Evolutionary conservation across 2,888 invertebrate genomes (phyloP).

Genomic region (Epinotia ramella): DNA sequence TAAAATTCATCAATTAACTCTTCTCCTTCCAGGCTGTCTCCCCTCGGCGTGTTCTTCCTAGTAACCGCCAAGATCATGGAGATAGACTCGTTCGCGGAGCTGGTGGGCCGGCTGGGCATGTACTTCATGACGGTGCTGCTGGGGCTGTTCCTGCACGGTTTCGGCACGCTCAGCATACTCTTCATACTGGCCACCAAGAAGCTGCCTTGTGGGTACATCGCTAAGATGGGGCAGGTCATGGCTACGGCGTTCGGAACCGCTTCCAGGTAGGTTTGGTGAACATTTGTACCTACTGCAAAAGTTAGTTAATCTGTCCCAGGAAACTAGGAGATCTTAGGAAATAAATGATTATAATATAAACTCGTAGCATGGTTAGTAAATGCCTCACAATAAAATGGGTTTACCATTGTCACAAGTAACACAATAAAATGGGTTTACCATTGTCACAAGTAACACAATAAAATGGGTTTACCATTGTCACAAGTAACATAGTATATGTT

Average conservation of each 20-base stretch:
- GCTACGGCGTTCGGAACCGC: constrained; percentile 98
- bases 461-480: too few species aligned
- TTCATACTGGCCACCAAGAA: constrained; percentile 93
- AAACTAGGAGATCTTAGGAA: too few species aligned
- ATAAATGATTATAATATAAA: too few species aligned
- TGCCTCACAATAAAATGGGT: too few species aligned
- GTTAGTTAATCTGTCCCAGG: too few species aligned
- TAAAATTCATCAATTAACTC: too few species aligned
- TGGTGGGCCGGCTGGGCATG: constrained; percentile 94
- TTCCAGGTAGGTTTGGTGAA: constrained; percentile 87
- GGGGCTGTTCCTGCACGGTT: constrained; percentile 96
- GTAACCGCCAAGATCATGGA: constrained; percentile 96
- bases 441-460: too few species aligned
- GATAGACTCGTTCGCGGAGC: constrained; percentile 93
- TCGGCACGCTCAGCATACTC: constrained; percentile 94
- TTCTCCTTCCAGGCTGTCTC: constrained; percentile 90
- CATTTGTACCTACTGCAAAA: background rate
- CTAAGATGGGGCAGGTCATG: constrained; percentile 94
- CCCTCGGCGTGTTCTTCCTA: constrained; percentile 94
- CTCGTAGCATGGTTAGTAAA: too few species aligned
- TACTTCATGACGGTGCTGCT: constrained; percentile 97
- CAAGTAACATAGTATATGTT: too few species aligned
- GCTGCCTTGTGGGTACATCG: constrained; percentile 92
- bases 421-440: too few species aligned
- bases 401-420: too few species aligned